Evolutionary conservation across 2,113 vertebrate genomes (phyloP), one percentile per base, ranked within the genome.

Genomic region (Illadopsis cleaveri): DNA sequence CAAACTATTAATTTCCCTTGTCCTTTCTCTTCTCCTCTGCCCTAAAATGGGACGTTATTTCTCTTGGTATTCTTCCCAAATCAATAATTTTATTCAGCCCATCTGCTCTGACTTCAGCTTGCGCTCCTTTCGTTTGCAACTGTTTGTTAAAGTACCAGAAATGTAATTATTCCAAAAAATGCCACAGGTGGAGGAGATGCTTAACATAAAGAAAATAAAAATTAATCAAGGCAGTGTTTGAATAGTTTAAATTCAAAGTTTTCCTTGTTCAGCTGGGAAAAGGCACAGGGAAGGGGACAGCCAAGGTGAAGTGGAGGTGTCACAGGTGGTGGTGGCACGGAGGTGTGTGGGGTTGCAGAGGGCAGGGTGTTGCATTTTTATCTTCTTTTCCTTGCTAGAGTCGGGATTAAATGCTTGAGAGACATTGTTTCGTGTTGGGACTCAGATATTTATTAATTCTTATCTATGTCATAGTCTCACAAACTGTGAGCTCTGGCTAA

Each of bases 11-110:
- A 68, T 87, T 94, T 92, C 12, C 25, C 38, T 76, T 33, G 20
- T 82, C 53, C 48, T 85, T 76, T 48, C 30, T 38, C 28, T 42
- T 54, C 58, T 31, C 70, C 30, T 31, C 31, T 76, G 65, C 50
- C 75, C 47, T 42, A 15, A 22, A 58, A 71, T 6, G 5, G 12
- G n/a, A 90, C 37, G n/a, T 72, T 91, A 51, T 93, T 92, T 69
- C 75, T 90, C 42, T 69, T 90, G 79, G 42, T 88, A 9, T 65
- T 79, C 87, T 45, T 87, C 88, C 90, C 5, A 9, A 90, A 85
- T 64, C 88, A 11, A 72, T 87, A 61, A 79, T 85, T 94, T 48
- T 53, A 85, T 93, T 90, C 88, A 94, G 82, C 82, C 94, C 84
- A 87, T 93, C 94, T 97, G 92, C 82, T 96, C 87, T 17, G 40